phyloP scores from a whole-genome alignment of 2,113 vertebrate species.

The Leptobrachium leishanense region DNA sequence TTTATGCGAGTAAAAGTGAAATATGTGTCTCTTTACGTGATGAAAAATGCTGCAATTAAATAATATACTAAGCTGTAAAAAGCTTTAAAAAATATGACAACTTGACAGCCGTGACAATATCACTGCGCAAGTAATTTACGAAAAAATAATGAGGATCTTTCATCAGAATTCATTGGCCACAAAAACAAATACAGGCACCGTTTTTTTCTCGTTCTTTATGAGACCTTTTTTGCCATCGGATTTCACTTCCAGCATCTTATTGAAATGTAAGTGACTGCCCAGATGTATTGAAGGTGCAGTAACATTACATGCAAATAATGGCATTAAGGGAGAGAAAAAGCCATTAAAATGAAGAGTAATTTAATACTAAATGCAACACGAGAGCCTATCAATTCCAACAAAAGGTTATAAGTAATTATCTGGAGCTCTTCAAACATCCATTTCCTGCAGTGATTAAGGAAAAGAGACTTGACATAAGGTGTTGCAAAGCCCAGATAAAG shows the following conservation, averaged over 20 bases:
- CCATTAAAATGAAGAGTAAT: conserved; percentile 16
- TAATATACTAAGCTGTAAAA: too few species aligned
- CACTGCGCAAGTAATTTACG: not conserved
- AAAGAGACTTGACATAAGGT: not conserved
- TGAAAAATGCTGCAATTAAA: too few species aligned
- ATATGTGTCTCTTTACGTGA: too few species aligned
- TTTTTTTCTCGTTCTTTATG: conserved; percentile 13
- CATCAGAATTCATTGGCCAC: not conserved
- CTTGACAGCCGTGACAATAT: not conserved
- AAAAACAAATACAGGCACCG: not conserved
- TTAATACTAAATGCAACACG: not conserved
- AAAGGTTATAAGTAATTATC: conserved; percentile 19
- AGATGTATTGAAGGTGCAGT: conserved; percentile 36
- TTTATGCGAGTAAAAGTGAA: too few species aligned
- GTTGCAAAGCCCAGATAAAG: too few species aligned
- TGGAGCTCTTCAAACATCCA: not conserved
- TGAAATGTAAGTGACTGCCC: conserved; percentile 54
- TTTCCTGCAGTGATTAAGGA: not conserved
- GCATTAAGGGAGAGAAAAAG: conserved; percentile 30
- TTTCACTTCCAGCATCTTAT: conserved; percentile 38
- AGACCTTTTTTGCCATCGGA: not conserved
- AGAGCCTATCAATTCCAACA: not conserved
- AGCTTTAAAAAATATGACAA: too few species aligned
- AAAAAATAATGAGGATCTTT: not conserved
- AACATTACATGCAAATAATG: conserved; percentile 49